Conservation (phyloP, 2,113 vertebrate genomes). For the Corvus moneduloides region DNA sequence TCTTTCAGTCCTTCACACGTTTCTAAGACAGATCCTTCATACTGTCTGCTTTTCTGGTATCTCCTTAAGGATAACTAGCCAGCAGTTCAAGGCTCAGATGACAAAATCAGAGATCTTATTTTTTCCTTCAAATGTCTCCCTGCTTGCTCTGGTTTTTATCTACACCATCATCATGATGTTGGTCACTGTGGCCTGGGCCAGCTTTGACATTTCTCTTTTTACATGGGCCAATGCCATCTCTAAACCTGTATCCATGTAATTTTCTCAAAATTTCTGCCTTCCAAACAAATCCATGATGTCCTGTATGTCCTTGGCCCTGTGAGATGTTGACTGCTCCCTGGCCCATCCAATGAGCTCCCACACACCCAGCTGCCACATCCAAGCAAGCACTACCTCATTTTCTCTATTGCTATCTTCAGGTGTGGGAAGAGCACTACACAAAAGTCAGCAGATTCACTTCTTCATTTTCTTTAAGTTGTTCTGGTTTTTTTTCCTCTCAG, state of each 20-base stretch:
- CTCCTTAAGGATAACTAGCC: background rate
- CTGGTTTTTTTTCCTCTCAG: background rate
- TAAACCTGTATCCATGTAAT: background rate
- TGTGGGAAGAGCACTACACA: fast-evolving
- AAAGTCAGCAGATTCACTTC: background rate
- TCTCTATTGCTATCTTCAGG: background rate
- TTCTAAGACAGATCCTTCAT: background rate
- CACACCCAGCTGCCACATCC: background rate
- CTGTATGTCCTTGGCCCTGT: background rate
- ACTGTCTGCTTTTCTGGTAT: background rate
- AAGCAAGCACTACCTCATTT: background rate
- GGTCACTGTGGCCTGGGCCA: background rate
- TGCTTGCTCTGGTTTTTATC: background rate
- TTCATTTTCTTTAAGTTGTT: background rate
- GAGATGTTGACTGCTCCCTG: background rate
- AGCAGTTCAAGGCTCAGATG: background rate
- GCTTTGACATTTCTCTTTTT: background rate
- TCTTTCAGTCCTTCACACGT: background rate
- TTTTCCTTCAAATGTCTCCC: background rate
- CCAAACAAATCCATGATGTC: background rate
- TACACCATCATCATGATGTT: background rate
- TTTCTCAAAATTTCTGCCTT: background rate
- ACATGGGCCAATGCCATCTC: background rate
- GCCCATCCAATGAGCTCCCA: fast-evolving
- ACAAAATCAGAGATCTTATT: background rate